Conservation (phyloP, 1,140 invertebrate genomes). For the Trichogramma pretiosum region DNA sequence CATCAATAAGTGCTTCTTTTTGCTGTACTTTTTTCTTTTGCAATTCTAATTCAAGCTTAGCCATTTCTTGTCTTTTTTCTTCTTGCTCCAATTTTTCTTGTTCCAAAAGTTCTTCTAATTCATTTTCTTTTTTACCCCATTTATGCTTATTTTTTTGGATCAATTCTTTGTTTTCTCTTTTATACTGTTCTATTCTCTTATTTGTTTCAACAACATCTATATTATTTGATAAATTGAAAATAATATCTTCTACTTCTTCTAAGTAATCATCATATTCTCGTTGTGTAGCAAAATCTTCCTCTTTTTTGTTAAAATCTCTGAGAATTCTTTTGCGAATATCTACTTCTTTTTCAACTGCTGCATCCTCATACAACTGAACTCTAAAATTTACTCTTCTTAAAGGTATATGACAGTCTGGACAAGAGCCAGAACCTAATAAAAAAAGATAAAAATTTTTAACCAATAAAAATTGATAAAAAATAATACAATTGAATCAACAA, state of each 20-base stretch:
- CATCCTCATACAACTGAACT: slow-evolving; percentile 92
- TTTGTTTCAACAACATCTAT: slow-evolving; percentile 85
- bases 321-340: slow-evolving; percentile 85
- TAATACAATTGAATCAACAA: neutral
- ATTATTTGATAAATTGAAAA: slow-evolving; percentile 87
- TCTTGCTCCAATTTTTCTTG: slow-evolving; percentile 69
- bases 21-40: slow-evolving; percentile 75
- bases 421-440: slow-evolving; percentile 74
- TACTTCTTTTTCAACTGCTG: slow-evolving; percentile 93
- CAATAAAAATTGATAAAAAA: slow-evolving; percentile 1
- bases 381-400: slow-evolving; percentile 84
- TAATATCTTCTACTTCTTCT: slow-evolving; percentile 82
- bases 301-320: slow-evolving; percentile 85
- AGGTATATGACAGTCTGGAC: slow-evolving; percentile 83
- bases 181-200: slow-evolving; percentile 87
- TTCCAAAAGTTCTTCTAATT: slow-evolving; percentile 81
- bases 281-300: slow-evolving; percentile 76
- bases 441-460: slow-evolving; percentile 12
- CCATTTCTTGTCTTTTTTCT: slow-evolving; percentile 52
- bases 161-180: slow-evolving; percentile 83
- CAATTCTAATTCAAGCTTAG: slow-evolving; percentile 59
- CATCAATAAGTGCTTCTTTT: slow-evolving; percentile 87
- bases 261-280: slow-evolving; percentile 89
- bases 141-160: slow-evolving; percentile 81
- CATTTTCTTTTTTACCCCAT: slow-evolving; percentile 63